A percentile compares a stretch with the other conserved stretches of the same genome.
Conservation (phyloP, 2,888 invertebrate genomes). For the Lacanobia wlatinum region DNA sequence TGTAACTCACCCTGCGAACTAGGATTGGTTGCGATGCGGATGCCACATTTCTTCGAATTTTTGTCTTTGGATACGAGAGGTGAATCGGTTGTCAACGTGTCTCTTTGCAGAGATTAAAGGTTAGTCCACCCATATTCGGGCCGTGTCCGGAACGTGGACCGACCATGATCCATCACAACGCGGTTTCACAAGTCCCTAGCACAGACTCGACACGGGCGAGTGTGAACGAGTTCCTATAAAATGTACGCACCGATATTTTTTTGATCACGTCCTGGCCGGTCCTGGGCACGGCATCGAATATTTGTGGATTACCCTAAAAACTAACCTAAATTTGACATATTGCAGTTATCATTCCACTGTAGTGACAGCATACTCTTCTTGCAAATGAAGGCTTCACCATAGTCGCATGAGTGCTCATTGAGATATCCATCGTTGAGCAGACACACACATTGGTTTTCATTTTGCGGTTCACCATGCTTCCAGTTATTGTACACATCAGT, state of each 20-base stretch:
- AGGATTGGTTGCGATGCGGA: no score
- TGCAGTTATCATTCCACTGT: background rate
- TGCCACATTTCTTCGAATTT: background rate
- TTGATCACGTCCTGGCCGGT: no score
- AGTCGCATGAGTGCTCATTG: accelerated
- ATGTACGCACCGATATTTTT: no score
- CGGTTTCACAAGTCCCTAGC: no score
- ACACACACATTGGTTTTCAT: background rate
- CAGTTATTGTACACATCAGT: background rate
- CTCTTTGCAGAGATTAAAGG: background rate
- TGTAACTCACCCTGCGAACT: no score
- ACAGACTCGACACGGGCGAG: no score
- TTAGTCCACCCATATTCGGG: no score
- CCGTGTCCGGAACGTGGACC: no score
- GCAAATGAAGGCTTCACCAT: background rate
- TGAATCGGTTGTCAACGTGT: background rate
- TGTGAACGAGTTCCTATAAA: no score
- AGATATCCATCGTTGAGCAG: background rate
- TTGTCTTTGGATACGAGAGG: background rate
- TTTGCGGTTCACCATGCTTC: background rate
- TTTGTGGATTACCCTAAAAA: no score
- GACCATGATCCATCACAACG: no score
- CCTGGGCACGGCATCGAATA: no score
- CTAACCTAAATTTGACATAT: constrained; percentile 1
- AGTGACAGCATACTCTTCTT: background rate